A percentile compares a stretch with the other conserved stretches of the same genome.
These are phyloP conservation scores for Drosophila micromelanica DNA, from an alignment of 1,140 invertebrate genomes.

Conservation along the genomic window DNA sequence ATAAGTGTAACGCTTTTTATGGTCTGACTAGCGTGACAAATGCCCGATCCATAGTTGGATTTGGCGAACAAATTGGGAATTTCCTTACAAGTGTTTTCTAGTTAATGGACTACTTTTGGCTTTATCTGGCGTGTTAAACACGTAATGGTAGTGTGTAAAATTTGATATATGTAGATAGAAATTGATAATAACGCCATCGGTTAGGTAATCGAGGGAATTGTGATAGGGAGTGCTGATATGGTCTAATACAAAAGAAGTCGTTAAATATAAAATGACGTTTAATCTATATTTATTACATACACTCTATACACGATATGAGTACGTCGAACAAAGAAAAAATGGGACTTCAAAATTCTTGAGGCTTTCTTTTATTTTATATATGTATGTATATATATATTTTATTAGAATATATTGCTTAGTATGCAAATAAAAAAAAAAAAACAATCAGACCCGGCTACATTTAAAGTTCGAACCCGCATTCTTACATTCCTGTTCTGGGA, in stretches of 20 bases:
- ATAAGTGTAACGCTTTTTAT: conserved; percentile 3
- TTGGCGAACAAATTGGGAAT: conserved; percentile 2
- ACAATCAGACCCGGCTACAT: no score
- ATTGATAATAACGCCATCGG: neutral
- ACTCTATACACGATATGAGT: no score
- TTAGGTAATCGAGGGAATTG: neutral
- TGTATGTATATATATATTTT: no score
- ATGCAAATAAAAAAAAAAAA: no score
- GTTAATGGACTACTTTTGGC: neutral
- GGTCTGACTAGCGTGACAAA: neutral
- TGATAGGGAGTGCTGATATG: neutral
- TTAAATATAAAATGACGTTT: no score
- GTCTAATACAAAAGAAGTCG: neutral
- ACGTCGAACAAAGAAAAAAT: no score
- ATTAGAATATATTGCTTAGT: no score
- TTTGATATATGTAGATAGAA: neutral
- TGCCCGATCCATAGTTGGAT: neutral
- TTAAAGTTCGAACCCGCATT: no score
- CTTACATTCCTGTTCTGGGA: no score
- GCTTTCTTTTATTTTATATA: no score
- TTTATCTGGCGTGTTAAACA: conserved; percentile 11
- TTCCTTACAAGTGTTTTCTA: neutral
- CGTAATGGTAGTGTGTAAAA: neutral
- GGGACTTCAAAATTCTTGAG: no score
- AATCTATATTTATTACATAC: no score